Evolutionary conservation across 2,888 invertebrate species (phyloP), one percentile per base, ranked within the genome.

Genomic region (Pharmacophagus antenor): DNA sequence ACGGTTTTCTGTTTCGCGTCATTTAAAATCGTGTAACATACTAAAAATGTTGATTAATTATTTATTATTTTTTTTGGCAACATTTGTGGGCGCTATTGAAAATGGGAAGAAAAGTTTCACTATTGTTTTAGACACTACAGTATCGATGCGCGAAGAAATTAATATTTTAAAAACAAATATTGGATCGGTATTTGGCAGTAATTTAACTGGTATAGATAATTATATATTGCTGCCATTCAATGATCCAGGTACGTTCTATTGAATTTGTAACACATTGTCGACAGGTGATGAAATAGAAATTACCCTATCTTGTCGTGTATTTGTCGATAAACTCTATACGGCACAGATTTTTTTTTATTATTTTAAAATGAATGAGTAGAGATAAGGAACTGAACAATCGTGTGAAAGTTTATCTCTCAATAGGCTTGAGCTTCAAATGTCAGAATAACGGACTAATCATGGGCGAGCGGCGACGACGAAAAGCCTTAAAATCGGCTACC

Each of bases 171-270:
- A 58, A 41, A 18, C 41, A 8, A 41, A 41, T 12, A 41, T 58
- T n/a, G 41, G 27, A 22, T 41, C 53, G 2, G 42, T 58, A 5
- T 2, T 58, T 12, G 10, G 31, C 10, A 48, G 47, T 17, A 46
- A 48, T 25, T 58, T 48, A 41, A 41, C 21, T 22, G 53, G 53
- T 1, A 48, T 53, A 37, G 23, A 25, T 18, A 58, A 53, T 42
- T 58, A 58, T 7, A 58, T 58, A 4, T 27, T 58, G 17, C 17
- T 58, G n/a, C 58, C 58, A 17, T 58, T 53, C 41, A 46, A 37
- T 21, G 58, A 58, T 53, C 58, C 58, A 5, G 58, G 58, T 58
- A 53, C 48, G 58, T 53, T 31, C 12, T 12, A 3, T 1, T 10
- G 2, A 31, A 31, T 31, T 31, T 31, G 3, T 2, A 31, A 27